Base-by-base conservation (phyloP, 2,888 invertebrate species). In the Saturnia japonica region DNA sequence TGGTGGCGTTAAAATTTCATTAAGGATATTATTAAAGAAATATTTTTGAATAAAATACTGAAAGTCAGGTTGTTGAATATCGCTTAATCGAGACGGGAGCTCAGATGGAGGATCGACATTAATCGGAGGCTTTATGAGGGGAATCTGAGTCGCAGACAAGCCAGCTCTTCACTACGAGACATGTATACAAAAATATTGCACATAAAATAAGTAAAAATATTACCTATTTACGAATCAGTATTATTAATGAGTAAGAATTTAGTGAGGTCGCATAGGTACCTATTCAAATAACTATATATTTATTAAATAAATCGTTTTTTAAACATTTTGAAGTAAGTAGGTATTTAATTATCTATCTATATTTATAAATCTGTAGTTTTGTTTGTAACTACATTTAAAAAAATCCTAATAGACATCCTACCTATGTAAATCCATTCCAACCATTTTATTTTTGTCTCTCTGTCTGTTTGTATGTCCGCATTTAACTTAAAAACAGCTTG, bases 41-140 rank as follows among this genome's bases (percentile, higher is more conserved):
- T 78, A 77, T 76, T 82, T 84, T 81, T 77, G 73, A 76, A 82
- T 81, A 82, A 82, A 85, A 83, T 78, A 80, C 81, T 82, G 81
- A 80, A 83, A 82, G 81, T 79, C 85, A 88, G 88, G 89, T 89
- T 84, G 80, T 79, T 76, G 77, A 83, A 84, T 86, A 92, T 91
- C 83, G 88, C 91, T 93, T 91, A 91, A 92, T 91, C 91, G 90
- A 85, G 85, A 78, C 83, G 79, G 75, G 80, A 87, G 84, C 82
- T 82, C 80, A 76, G 82, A 76, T 80, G 83, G 85, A 87, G 89
- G 85, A 86, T 83, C 79, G 82, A 77, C 88, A 89, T 91, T 91
- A 91, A 91, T 91, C 88, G 88, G 82, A 88, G 88, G 86, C 87
- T 93, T 92, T 92, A 93, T 87, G 91, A 88, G 85, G 85, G 85